A percentile compares a stretch with the other conserved stretches of the same genome.
Conservation (phyloP, 53 echinoderm and acorn worm genomes). For the Actinopyga echinites region DNA sequence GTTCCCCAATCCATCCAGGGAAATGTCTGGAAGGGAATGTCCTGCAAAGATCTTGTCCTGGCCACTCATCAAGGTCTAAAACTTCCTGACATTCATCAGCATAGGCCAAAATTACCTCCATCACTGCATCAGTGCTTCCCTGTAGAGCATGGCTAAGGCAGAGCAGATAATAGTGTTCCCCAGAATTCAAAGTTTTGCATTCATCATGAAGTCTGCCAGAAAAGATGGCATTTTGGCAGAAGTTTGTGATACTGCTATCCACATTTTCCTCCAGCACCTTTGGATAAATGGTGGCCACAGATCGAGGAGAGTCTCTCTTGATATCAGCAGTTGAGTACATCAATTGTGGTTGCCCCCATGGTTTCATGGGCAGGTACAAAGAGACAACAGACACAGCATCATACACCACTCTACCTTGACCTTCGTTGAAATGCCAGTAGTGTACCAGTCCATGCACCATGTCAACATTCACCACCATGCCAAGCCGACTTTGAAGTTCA, state of each 20-base stretch:
- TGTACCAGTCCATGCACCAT: constrained; percentile 50
- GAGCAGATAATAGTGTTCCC: constrained; percentile 64
- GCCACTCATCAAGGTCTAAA: constrained; percentile 29
- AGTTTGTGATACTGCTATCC: constrained; percentile 11
- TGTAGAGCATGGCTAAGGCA: constrained; percentile 63
- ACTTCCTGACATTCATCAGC: constrained; percentile 66
- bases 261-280: constrained; percentile 7
- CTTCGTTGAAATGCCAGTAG: constrained; percentile 81
- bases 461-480: constrained; percentile 36
- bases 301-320: not conserved
- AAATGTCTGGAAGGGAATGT: constrained; percentile 64
- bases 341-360: constrained; percentile 79
- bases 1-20: constrained; percentile 74
- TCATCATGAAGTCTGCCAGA: not conserved
- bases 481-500: constrained; percentile 47
- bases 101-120: constrained; percentile 77
- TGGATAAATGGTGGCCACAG: constrained; percentile 45
- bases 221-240: constrained; percentile 54
- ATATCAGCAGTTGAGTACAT: constrained; percentile 65
- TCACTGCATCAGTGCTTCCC: constrained; percentile 28
- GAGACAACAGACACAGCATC: constrained; percentile 59
- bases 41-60: constrained; percentile 65
- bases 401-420: constrained; percentile 63
- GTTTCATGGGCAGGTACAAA: constrained; percentile 55
- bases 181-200: constrained; percentile 34